Evolutionary conservation across 2,797 vertebrate genomes (phyloP).

Genomic region (Syngnathus acus): DNA sequence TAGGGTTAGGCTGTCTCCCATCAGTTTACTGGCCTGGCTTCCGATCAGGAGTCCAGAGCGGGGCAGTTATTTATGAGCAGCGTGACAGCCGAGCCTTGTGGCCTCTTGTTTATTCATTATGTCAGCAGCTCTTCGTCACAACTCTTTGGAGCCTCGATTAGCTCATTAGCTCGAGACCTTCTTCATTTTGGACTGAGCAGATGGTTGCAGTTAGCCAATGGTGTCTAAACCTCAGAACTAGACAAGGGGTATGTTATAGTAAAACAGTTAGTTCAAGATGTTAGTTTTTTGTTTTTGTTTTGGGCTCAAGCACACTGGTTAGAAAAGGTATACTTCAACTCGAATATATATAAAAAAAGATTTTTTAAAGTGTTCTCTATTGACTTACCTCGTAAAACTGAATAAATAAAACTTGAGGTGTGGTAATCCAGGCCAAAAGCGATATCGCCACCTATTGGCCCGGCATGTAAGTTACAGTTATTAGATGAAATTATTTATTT

Average conservation of each 20-base stretch:
- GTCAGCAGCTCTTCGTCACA: constrained; percentile 44
- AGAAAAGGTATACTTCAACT: too few relatives aligned
- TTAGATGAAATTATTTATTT: background rate
- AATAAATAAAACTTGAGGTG: too few relatives aligned
- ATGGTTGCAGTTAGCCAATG: constrained; percentile 35
- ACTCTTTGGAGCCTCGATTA: constrained; percentile 39
- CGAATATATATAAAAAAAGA: too few relatives aligned
- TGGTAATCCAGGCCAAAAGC: background rate
- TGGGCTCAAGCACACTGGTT: too few relatives aligned
- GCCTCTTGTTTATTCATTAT: constrained; percentile 49
- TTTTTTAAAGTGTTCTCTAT: too few relatives aligned
- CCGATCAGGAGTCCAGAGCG: constrained; percentile 50
- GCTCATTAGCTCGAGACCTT: constrained; percentile 31
- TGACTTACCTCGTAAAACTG: too few relatives aligned
- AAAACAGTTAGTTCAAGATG: background rate
- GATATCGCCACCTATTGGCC: background rate
- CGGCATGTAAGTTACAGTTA: background rate
- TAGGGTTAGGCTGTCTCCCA: constrained; percentile 31
- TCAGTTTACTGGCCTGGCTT: constrained; percentile 42
- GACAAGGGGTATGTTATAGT: background rate
- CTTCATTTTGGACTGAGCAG: constrained; percentile 23
- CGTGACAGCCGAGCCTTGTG: constrained; percentile 44
- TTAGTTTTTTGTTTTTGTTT: background rate
- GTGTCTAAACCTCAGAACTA: background rate
- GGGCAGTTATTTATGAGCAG: constrained; percentile 64